phyloP scores from a whole-genome alignment of 2,888 invertebrate genomes.

The Tiliacea aurago region DNA sequence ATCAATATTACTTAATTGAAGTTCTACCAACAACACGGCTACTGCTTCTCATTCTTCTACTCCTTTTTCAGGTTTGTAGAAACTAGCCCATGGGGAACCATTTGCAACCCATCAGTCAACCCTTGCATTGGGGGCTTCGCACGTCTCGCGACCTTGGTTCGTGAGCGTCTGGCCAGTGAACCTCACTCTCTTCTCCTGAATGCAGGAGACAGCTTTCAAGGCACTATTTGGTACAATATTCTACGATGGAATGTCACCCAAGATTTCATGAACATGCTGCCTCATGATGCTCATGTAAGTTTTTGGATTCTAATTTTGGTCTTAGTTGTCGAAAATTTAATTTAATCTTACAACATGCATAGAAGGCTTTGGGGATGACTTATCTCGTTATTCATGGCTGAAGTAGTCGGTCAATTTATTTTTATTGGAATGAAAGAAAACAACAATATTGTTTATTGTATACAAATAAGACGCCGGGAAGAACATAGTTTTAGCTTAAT shows the following conservation, averaged over 20 bases:
- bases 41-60: background rate
- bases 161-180: conserved; percentile 82
- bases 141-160: conserved; percentile 91
- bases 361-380: background rate
- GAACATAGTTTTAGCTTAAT: background rate
- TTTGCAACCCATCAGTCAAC: conserved; percentile 86
- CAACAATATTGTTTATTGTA: background rate
- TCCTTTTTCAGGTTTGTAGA: conserved; percentile 90
- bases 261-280: conserved; percentile 94
- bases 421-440: background rate
- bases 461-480: background rate
- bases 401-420: background rate
- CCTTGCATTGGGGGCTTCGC: conserved; percentile 94
- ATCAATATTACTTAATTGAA: background rate
- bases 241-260: conserved; percentile 94
- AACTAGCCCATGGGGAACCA: conserved; percentile 89
- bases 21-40: no score
- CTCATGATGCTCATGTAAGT: conserved; percentile 94
- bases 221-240: conserved; percentile 94
- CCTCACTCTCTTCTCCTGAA: conserved; percentile 92
- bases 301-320: background rate
- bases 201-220: conserved; percentile 93
- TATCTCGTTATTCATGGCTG: background rate
- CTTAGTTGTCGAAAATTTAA: background rate
- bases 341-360: background rate